Conservation (phyloP, 2,113 vertebrate genomes). For the Serinus canaria region DNA sequence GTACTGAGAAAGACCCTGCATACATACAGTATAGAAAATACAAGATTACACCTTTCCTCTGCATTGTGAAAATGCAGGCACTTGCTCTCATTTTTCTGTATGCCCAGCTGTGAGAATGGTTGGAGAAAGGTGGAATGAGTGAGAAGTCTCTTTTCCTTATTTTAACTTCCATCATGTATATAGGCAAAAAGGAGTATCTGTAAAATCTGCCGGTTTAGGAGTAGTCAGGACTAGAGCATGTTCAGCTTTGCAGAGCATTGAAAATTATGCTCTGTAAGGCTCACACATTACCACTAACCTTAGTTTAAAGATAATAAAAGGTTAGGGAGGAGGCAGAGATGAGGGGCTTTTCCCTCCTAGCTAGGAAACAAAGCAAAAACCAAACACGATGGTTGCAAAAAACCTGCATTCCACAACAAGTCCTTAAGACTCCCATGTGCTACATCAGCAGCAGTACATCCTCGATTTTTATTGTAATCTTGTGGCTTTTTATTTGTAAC, state of each 20-base stretch:
- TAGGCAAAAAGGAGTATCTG: neutral
- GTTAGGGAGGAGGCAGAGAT: neutral
- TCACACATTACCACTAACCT: conserved; percentile 1
- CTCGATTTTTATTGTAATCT: conserved; percentile 85
- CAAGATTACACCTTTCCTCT: neutral
- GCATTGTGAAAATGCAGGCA: neutral
- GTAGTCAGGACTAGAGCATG: conserved; percentile 15
- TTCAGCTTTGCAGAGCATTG: neutral
- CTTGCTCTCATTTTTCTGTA: neutral
- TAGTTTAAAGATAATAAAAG: conserved; percentile 53
- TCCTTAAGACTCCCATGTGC: conserved; percentile 75
- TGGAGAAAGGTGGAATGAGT: neutral
- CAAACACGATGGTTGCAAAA: conserved; percentile 68
- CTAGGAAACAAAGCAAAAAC: conserved; percentile 60
- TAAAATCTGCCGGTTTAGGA: neutral
- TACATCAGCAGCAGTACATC: conserved; percentile 71
- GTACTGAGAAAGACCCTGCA: neutral
- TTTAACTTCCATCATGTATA: neutral
- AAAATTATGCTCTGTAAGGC: conserved; percentile 45
- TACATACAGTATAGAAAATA: rapidly evolving
- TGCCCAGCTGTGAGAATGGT: neutral
- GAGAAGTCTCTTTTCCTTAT: neutral
- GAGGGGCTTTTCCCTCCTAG: neutral
- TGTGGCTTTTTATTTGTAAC: conserved; percentile 95
- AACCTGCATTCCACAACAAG: conserved; percentile 74